Base-by-base conservation (phyloP, 2,797 vertebrate species). In the Enteromius viviparus region DNA sequence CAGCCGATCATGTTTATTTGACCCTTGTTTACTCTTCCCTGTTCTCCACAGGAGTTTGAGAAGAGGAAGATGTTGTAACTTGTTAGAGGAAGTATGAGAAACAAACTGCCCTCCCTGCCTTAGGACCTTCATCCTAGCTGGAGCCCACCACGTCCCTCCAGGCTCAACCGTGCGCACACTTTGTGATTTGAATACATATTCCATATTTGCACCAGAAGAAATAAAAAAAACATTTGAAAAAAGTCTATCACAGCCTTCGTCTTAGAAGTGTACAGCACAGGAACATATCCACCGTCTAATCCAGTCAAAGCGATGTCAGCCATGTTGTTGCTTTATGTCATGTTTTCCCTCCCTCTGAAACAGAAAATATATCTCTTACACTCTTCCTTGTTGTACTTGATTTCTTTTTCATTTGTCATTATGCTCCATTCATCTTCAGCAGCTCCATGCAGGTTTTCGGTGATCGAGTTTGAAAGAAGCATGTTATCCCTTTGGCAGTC, bases 41-140 rank as follows among this genome's bases (percentile, higher is more conserved):
- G 70, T 80, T 86, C 78, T 88, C 85, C 79, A 75, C 91, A 99
- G 98, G 98, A 99, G 90, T 99, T 99, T 90, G 98, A 99, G 93
- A 99, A 99, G 93, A 97, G 96, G 94, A 99, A 98, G 93, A 93
- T 99, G 95, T 93, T 99, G 86, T 99, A 94, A 96, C 91, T 87
- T 87, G 81, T 71, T 81, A 62, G 29, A 70, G 81, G 87, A 80
- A 84, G 76, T 58, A 82, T 40, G 4, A 89, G 87, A 90, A 88
- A 72, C 88, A 83, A 81, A 65, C 76, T 71, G 76, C 71, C 64
- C 78, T 80, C 87, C 2, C n/a, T 85, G 88, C 88, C 78, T 78
- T 80, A 91, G 42, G 87, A 91, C 40, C 89, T 89, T 81, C 90
- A 85, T 81, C 86, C 89, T 53, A 81, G 89, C 87, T 87, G 72